Percentiles rank a stretch among this genome's conserved stretches.
Evolutionary conservation across 1,140 invertebrate genomes (phyloP).

Genomic region (Magallana gigas): DNA sequence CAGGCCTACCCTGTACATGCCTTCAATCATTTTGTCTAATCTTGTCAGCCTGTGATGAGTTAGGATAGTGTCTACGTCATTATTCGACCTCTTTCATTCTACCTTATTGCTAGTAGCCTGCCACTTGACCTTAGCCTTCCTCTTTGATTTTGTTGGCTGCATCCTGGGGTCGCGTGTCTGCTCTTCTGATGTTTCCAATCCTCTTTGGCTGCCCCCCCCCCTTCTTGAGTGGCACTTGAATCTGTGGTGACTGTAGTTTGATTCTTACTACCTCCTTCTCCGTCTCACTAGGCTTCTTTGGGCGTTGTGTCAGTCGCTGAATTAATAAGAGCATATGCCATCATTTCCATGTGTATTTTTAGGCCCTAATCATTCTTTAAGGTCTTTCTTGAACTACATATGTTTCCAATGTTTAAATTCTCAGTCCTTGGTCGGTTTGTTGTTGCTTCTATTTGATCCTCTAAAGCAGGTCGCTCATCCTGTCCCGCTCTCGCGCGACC

Average conservation of each 20-base stretch:
- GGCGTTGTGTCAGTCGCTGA: slow-evolving; percentile 20
- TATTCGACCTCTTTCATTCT: background rate
- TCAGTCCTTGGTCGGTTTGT: background rate
- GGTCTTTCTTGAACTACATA: background rate
- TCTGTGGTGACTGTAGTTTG: slow-evolving; percentile 43
- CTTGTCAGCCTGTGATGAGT: background rate
- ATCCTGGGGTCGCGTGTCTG: background rate
- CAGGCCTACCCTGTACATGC: background rate
- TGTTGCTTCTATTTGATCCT: too few relatives aligned
- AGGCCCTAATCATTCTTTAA: background rate
- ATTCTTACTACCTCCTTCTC: slow-evolving; percentile 18
- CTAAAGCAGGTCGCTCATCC: too few relatives aligned
- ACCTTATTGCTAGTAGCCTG: background rate
- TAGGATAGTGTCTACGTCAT: background rate
- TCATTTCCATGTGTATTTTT: slow-evolving; percentile 4
- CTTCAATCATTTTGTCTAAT: background rate
- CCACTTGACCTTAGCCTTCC: background rate
- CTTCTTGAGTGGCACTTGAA: slow-evolving; percentile 43
- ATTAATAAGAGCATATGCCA: background rate
- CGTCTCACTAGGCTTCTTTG: slow-evolving; percentile 36
- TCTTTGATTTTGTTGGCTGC: background rate
- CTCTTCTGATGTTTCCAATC: slow-evolving; percentile 23
- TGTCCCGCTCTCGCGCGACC: too few relatives aligned
- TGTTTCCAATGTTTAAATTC: background rate
- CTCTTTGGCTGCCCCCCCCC: slow-evolving; percentile 17